Evolutionary conservation across 2,113 vertebrate species (phyloP).

Genomic region (Coptodon rendalli): DNA sequence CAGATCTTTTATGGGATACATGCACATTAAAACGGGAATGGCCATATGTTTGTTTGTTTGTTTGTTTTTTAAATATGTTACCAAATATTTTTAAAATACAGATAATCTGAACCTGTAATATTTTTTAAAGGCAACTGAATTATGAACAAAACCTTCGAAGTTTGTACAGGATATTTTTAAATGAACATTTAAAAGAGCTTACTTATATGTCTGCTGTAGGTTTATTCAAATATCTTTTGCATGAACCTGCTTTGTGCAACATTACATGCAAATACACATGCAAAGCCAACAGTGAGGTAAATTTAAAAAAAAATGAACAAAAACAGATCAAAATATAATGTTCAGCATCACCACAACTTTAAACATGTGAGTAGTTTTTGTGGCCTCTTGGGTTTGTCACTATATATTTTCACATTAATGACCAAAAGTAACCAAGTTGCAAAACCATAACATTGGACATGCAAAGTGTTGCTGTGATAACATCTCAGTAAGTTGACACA

Average conservation of each 20-base stretch:
- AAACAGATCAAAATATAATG: background rate
- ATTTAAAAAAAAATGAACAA: background rate
- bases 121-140: background rate
- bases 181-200: background rate
- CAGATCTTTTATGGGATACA: background rate
- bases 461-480: background rate
- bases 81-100: background rate
- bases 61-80: background rate
- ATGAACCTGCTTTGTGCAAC: background rate
- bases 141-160: background rate
- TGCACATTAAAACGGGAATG: background rate
- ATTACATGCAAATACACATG: constrained; percentile 54
- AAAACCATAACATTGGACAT: background rate
- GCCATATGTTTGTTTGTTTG: too few relatives aligned
- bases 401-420: background rate
- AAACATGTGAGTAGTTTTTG: background rate
- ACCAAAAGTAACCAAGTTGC: background rate
- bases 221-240: constrained; percentile 41
- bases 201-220: background rate
- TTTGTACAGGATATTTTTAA: background rate
- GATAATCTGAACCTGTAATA: background rate
- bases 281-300: constrained; percentile 31
- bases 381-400: background rate
- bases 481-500: background rate
- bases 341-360: background rate